Conservation (phyloP, 2,797 vertebrate species). For the Lacerta agilis region DNA sequence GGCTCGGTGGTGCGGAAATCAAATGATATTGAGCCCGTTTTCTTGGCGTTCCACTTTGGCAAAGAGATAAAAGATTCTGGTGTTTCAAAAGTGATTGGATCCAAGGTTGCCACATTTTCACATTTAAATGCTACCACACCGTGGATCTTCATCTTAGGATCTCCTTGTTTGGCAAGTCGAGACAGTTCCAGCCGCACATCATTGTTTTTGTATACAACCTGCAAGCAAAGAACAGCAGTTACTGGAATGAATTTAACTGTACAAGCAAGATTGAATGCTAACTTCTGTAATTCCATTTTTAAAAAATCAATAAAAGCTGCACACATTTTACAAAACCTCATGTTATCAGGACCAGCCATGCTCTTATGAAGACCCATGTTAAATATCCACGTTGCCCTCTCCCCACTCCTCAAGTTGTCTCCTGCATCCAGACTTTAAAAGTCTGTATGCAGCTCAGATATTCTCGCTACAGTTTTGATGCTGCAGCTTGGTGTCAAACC, state of each 20-base stretch:
- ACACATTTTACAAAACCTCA: background rate
- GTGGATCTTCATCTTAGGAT: conserved; percentile 95
- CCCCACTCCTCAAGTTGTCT: background rate
- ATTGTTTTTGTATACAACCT: conserved; percentile 99
- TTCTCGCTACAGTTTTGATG: too few species aligned
- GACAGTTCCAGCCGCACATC: conserved; percentile 96
- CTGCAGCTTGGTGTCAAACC: background rate
- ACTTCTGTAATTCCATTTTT: background rate
- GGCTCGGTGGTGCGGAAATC: conserved; percentile 98
- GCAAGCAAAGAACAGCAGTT: conserved; percentile 65
- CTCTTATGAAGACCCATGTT: background rate
- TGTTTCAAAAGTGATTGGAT: conserved; percentile 98
- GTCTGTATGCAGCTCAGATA: background rate
- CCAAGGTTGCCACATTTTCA: conserved; percentile 96
- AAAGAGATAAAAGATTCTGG: conserved; percentile 95
- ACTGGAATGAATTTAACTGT: background rate
- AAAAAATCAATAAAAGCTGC: background rate
- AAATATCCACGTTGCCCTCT: background rate
- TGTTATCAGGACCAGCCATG: background rate
- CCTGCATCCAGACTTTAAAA: background rate
- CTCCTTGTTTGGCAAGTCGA: conserved; percentile 91
- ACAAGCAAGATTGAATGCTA: conserved; percentile 12
- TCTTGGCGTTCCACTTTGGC: conserved; percentile 98
- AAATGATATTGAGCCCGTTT: conserved; percentile 98
- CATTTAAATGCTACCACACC: conserved; percentile 98